Evolutionary conservation across 2,113 vertebrate species (phyloP), one percentile per base, ranked within the genome.

Genomic region (Shinisaurus crocodilurus): DNA sequence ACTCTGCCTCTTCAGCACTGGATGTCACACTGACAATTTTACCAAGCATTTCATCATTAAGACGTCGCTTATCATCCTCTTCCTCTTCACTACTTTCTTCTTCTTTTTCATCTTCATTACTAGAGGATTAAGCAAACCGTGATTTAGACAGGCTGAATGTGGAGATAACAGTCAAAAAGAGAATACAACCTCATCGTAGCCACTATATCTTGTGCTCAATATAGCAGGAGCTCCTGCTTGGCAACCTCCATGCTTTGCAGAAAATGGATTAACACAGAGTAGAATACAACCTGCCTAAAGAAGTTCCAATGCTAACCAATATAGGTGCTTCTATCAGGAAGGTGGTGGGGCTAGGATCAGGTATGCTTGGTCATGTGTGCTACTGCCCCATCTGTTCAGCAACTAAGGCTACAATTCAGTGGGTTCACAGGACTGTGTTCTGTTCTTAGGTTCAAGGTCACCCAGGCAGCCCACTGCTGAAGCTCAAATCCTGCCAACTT

Each of bases 11-110:
- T 87, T 97, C 94, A 25, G 95, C 12, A 90, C 96, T 91, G 90
- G 95, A 96, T 65, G 95, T 91, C 89, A 99, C 97, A 87, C 96
- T 97, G 91, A 98, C 98, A 92, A 99, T 97, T 94, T 99, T 99
- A 80, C 99, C 99, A 96, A 99, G 92, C 88, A 99, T 96, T 77
- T 98, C 98, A 60, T 99, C 99, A 1, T 96, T 98, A 57, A 99
- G 96, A 82, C 99, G 97, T 50, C 97, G 97, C 92, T 98, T 96
- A 95, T 99, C 99, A 18, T 99, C 98, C 50, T 99, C 98, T 82
- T 99, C 99, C 0, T 99, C 99, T 89, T 99, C 99, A 70, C 98
- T 99, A 29, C 98, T 99, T 81, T 99, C 98, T 86, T 99, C 98
- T 90, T 99, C 98, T 67, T 99, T 98, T 94, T 99, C 99, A 94